These are phyloP conservation scores for Diarsia mendica DNA, from an alignment of 2,888 invertebrate genomes.

Conservation along the genomic window DNA sequence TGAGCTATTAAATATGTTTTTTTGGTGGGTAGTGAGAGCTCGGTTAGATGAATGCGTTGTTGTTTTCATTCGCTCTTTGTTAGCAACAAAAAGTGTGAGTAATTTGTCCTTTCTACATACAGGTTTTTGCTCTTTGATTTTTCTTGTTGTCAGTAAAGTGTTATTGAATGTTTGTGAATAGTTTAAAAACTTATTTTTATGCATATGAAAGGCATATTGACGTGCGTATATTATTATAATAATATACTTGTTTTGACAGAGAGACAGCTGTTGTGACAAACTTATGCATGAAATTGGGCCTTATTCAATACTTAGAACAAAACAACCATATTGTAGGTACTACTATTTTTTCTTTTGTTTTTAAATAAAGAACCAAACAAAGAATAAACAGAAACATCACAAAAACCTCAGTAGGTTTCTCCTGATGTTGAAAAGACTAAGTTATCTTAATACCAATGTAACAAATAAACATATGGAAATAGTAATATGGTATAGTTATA, in stretches of 20 bases:
- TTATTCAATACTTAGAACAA: background rate
- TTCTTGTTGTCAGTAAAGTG: background rate
- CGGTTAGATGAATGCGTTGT: too few species aligned
- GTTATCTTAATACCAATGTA: too few species aligned
- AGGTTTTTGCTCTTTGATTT: background rate
- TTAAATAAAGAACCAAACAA: too few species aligned
- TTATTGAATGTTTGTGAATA: constrained; percentile 5
- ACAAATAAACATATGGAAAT: too few species aligned
- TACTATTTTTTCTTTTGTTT: too few species aligned
- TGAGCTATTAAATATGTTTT: constrained; percentile 3
- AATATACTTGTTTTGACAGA: constrained; percentile 1
- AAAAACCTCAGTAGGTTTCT: too few species aligned
- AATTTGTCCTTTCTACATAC: background rate
- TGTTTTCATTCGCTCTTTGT: background rate
- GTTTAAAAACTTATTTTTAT: background rate
- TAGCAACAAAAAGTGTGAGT: background rate
- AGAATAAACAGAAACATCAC: too few species aligned
- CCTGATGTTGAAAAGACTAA: too few species aligned
- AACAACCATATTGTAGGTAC: background rate
- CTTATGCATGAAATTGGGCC: background rate
- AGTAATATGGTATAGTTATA: too few species aligned
- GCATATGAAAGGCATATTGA: constrained; percentile 9
- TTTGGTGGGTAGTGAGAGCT: background rate
- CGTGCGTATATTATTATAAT: too few species aligned
- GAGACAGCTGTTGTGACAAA: constrained; percentile 14